Conservation (phyloP, 2,797 vertebrate species). For the Lerista edwardsae region DNA sequence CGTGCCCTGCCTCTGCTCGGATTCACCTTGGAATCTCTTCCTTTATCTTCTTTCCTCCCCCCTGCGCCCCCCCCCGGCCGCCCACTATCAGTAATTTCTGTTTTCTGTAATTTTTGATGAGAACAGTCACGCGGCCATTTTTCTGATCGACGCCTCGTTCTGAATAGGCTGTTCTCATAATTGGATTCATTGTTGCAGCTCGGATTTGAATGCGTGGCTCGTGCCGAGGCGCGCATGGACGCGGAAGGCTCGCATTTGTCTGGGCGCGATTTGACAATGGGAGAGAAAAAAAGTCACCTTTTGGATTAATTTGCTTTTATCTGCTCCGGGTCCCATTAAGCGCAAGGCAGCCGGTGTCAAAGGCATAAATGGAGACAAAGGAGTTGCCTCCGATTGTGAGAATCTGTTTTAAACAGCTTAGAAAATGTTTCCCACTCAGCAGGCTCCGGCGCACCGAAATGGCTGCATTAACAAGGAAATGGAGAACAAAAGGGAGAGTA, state of each 20-base stretch:
- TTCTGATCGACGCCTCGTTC: conserved; percentile 41
- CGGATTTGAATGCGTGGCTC: conserved; percentile 52
- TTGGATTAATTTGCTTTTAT: conserved; percentile 73
- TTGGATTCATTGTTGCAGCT: conserved; percentile 47
- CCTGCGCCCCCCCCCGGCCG: too few relatives aligned
- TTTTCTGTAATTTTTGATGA: conserved; percentile 50
- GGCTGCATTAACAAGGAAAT: conserved; percentile 74
- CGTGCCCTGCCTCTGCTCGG: background rate
- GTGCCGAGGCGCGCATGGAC: background rate
- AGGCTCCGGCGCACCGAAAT: conserved; percentile 72
- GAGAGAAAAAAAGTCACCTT: conserved; percentile 61
- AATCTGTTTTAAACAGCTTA: conserved; percentile 75
- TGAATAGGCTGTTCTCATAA: conserved; percentile 53
- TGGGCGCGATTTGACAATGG: conserved; percentile 58
- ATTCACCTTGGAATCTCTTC: conserved; percentile 11
- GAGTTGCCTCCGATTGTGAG: conserved; percentile 68
- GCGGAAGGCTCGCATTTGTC: conserved; percentile 51
- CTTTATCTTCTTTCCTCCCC: background rate
- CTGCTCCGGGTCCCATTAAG: conserved; percentile 67
- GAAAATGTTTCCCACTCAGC: conserved; percentile 73
- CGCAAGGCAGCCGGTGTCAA: conserved; percentile 71
- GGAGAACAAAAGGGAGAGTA: conserved; percentile 65
- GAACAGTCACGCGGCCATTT: background rate
- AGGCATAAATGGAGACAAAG: conserved; percentile 72
- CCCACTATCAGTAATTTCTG: conserved; percentile 24